A percentile compares a stretch with the other conserved stretches of the same genome.
Evolutionary conservation across 2,113 vertebrate genomes (phyloP).

Genomic region (Hippocampus barbouri): DNA sequence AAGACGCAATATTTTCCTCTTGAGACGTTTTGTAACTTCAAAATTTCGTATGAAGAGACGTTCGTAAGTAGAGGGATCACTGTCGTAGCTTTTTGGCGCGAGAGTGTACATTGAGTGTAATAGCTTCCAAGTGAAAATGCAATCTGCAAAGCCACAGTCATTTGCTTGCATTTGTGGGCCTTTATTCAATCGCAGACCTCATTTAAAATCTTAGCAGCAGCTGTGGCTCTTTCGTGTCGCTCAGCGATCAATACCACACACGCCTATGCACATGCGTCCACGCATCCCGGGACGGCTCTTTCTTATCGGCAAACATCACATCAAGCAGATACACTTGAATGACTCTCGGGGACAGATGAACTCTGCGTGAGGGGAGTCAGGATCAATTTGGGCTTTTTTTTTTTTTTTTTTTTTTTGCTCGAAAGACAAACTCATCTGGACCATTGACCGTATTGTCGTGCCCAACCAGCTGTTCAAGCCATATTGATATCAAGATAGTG

Average conservation of each 20-base stretch:
- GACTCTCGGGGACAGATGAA: conserved; percentile 62
- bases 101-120: too few relatives aligned
- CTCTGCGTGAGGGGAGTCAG: conserved; percentile 54
- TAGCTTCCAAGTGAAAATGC: too few relatives aligned
- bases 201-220: conserved; percentile 67
- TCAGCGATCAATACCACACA: conserved; percentile 61
- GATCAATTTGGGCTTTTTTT: conserved; percentile 59
- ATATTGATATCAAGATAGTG: conserved; percentile 49
- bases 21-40: too few relatives aligned
- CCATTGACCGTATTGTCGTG: conserved; percentile 29
- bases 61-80: too few relatives aligned
- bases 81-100: too few relatives aligned
- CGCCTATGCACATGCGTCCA: conserved; percentile 31
- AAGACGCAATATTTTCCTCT: too few relatives aligned
- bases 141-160: neutral
- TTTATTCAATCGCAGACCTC: conserved; percentile 33
- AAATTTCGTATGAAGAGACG: too few relatives aligned
- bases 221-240: conserved; percentile 52
- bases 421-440: conserved; percentile 46
- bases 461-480: conserved; percentile 55
- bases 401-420: conserved; percentile 56
- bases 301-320: conserved; percentile 67
- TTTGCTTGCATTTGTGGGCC: neutral
- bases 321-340: conserved; percentile 67
- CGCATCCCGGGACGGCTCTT: conserved; percentile 51